Evolutionary conservation across 2,888 invertebrate species (phyloP).

Genomic region (Yponomeuta malinellus): DNA sequence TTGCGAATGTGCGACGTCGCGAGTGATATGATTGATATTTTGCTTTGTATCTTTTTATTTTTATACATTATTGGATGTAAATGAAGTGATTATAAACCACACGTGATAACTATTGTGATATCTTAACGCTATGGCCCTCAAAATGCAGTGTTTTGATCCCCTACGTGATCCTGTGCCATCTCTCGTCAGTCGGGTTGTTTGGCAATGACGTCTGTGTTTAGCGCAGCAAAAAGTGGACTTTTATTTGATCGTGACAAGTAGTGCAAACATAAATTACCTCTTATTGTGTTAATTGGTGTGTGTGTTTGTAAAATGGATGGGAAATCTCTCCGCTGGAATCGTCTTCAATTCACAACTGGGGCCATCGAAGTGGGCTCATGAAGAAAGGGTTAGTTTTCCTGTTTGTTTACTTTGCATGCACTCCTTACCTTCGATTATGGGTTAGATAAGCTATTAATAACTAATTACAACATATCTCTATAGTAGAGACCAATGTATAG

Average conservation of each 20-base stretch:
- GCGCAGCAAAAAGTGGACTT: conserved; percentile 74
- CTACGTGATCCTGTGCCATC: conserved; percentile 70
- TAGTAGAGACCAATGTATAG: conserved; percentile 27
- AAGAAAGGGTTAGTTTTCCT: conserved; percentile 74
- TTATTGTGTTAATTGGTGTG: conserved; percentile 62
- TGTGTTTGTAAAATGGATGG: conserved; percentile 71
- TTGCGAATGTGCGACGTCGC: conserved; percentile 70
- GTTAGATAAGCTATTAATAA: conserved; percentile 35
- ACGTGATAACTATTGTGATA: conserved; percentile 72
- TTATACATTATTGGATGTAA: conserved; percentile 62
- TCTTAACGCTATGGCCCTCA: conserved; percentile 57
- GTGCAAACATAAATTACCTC: conserved; percentile 65
- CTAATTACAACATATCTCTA: conserved; percentile 35
- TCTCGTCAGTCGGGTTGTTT: conserved; percentile 74
- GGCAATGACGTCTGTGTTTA: conserved; percentile 76
- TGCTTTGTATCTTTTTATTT: conserved; percentile 74
- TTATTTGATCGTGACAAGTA: conserved; percentile 72
- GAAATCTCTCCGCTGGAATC: conserved; percentile 63
- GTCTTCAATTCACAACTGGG: conserved; percentile 63
- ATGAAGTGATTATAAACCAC: conserved; percentile 61
- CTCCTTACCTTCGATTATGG: conserved; percentile 26
- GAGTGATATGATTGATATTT: conserved; percentile 67
- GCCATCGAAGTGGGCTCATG: conserved; percentile 72
- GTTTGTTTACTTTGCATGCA: conserved; percentile 52
- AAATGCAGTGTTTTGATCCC: conserved; percentile 65